A percentile compares a stretch with the other conserved stretches of the same genome.
These are phyloP conservation scores for Knipowitschia caucasica DNA, from an alignment of 2,797 vertebrate species.

Conservation along the genomic window DNA sequence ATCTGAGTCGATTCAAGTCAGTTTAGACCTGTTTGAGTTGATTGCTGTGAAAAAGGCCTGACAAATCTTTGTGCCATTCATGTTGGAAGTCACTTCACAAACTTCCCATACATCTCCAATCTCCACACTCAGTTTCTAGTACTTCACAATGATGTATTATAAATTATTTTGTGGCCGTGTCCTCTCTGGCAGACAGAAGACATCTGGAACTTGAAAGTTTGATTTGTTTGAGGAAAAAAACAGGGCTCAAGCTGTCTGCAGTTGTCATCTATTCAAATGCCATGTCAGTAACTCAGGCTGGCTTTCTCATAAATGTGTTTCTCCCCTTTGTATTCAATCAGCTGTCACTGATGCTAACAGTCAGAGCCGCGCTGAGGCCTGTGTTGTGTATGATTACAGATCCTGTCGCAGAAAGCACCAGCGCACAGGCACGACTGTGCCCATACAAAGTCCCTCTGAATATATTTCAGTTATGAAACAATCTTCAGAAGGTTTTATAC, in stretches of 20 bases:
- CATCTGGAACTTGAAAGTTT: conserved; percentile 40
- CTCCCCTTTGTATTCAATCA: conserved; percentile 52
- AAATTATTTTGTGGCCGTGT: conserved; percentile 11
- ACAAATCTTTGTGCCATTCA: conserved; percentile 54
- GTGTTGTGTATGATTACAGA: conserved; percentile 28
- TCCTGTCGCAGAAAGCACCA: conserved; percentile 11
- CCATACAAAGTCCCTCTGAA: conserved; percentile 9
- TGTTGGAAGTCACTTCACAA: conserved; percentile 30
- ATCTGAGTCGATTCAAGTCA: conserved; percentile 64
- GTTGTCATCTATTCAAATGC: conserved; percentile 48
- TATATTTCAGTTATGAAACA: conserved; percentile 8
- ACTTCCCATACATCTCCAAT: conserved; percentile 38
- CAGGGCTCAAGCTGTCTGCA: conserved; percentile 27
- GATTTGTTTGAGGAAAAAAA: conserved; percentile 44
- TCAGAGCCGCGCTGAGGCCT: conserved; percentile 23
- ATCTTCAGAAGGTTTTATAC: not conserved
- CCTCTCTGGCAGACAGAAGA: conserved; percentile 34
- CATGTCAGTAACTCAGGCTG: conserved; percentile 25
- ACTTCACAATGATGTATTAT: not conserved
- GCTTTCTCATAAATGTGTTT: conserved; percentile 32
- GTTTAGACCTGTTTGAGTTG: conserved; percentile 66
- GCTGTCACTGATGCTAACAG: conserved; percentile 29
- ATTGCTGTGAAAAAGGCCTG: conserved; percentile 55
- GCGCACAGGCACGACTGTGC: not conserved
- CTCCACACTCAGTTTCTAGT: conserved; percentile 24